Percentiles rank a stretch among this genome's conserved stretches.
phyloP scores from a whole-genome alignment of 1,140 invertebrate genomes.

The Ceratosolen solmsi region DNA sequence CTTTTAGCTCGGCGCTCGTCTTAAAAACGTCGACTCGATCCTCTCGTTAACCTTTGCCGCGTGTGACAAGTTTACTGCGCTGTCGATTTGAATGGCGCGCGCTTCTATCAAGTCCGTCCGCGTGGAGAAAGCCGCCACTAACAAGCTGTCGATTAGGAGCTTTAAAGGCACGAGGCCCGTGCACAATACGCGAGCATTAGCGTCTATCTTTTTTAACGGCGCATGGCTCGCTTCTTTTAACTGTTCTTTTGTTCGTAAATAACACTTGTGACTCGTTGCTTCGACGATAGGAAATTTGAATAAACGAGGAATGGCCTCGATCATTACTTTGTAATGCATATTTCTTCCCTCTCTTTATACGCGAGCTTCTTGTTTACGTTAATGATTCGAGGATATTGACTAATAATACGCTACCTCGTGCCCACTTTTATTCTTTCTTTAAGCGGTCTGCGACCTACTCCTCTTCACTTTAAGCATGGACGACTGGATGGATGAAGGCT shows the following conservation, averaged over 20 bases:
- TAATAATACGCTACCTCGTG: no score
- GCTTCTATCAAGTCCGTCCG: neutral
- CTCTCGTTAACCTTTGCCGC: slow-evolving; percentile 48
- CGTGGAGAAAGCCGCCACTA: slow-evolving; percentile 23
- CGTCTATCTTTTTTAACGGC: slow-evolving; percentile 12
- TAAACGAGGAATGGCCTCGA: neutral
- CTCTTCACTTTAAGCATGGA: no score
- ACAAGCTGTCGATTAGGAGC: slow-evolving; percentile 49
- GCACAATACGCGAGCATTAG: slow-evolving; percentile 13
- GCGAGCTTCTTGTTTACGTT: neutral
- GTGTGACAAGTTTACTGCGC: slow-evolving; percentile 32
- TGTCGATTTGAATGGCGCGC: slow-evolving; percentile 34
- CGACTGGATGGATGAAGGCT: no score
- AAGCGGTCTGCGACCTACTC: no score
- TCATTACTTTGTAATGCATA: neutral
- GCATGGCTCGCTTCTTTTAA: neutral
- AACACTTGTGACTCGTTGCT: neutral
- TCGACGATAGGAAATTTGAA: neutral
- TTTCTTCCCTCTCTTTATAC: neutral
- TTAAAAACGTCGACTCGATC: slow-evolving; percentile 40
- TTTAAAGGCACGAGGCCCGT: slow-evolving; percentile 21
- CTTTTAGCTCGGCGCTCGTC: neutral
- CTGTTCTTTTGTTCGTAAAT: slow-evolving; percentile 6
- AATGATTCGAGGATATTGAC: no score
- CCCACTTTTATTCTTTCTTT: no score